Evolutionary conservation across 2,113 vertebrate genomes (phyloP), one percentile per base, ranked within the genome.

Genomic region (Mola mola): DNA sequence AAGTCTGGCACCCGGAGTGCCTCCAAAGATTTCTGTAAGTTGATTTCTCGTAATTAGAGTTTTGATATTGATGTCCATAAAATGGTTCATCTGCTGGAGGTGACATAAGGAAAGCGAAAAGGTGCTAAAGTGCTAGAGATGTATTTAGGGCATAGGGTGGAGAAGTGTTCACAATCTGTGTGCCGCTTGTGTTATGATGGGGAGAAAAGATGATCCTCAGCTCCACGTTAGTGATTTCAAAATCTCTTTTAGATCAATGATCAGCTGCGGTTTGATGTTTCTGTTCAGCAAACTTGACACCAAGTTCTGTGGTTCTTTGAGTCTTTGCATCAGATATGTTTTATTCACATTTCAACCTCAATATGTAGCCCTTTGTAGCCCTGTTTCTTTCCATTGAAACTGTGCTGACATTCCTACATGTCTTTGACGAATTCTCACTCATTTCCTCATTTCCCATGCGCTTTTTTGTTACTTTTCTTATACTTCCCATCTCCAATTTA

Each of bases 11-110:
- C 87, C 1, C 81, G 88, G 47, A 64, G 85, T 51, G 90, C 89
- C 72, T 83, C 92, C 55, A 91, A 90, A 66, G 89, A 93, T 59
- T 94, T 94, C 92, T 93, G 93, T 95, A 85, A 95, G 94, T 95
- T 24, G 37, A 0, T 67, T 75, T 77, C 48, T 74, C 25, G 37
- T 6, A 63, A 20, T 75, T 8, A 8, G 31, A 4, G 7, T 51
- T 72, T 70, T 47, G 47, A 33, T 7, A 26, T 17, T 22, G 31
- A 20, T 62, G 12, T 58, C 69, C 22, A 12, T 49, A 4, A 70
- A 31, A 11, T 37, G 42, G 11, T 61, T 72, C 4, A 7, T 51
- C 42, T 77, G 49, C 36, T 52, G 31, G 22, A 64, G 34, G 22
- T 53, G 15, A 36, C 51, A 57, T 38, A 7, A 56, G 44, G 31